A percentile compares a stretch with the other conserved stretches of the same genome.
phyloP scores from a whole-genome alignment of 2,888 invertebrate species.

The Molorchus minor region DNA sequence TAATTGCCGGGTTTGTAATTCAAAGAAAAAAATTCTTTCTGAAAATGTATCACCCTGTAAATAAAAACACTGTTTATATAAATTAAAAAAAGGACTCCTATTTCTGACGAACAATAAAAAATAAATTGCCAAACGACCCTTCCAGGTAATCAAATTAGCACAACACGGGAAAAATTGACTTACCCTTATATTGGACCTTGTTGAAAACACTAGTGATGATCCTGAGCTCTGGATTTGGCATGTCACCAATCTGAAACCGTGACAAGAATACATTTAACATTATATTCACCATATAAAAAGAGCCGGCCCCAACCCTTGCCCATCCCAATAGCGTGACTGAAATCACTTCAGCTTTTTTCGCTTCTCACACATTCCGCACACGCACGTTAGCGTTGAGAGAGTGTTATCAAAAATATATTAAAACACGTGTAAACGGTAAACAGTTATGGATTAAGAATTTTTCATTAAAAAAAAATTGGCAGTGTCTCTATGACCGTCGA shows the following conservation, averaged over 20 bases:
- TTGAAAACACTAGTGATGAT: slow-evolving; percentile 88
- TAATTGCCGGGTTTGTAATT: too few species aligned
- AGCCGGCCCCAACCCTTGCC: slow-evolving; percentile 45
- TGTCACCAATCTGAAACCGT: slow-evolving; percentile 81
- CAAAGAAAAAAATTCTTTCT: too few species aligned
- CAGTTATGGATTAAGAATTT: not conserved
- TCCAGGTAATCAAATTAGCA: not conserved
- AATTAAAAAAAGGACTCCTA: too few species aligned
- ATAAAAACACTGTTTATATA: too few species aligned
- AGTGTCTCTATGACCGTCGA: too few species aligned
- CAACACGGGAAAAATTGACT: slow-evolving; percentile 53
- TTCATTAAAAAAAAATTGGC: not conserved
- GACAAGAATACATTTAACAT: slow-evolving; percentile 49
- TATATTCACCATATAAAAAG: slow-evolving; percentile 41
- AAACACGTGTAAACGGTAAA: slow-evolving; percentile 18
- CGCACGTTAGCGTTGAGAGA: slow-evolving; percentile 25
- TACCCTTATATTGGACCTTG: slow-evolving; percentile 87
- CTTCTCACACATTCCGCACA: slow-evolving; percentile 45
- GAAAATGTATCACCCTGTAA: too few species aligned
- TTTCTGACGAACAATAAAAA: too few species aligned
- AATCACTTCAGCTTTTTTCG: slow-evolving; percentile 51
- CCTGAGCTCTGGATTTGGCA: slow-evolving; percentile 84
- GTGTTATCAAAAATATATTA: slow-evolving; percentile 16
- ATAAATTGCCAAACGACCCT: slow-evolving; percentile 4
- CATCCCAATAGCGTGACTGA: slow-evolving; percentile 58